Conservation (phyloP, 92 coral and sea anemone genomes). For the Blastomussa wellsi region DNA sequence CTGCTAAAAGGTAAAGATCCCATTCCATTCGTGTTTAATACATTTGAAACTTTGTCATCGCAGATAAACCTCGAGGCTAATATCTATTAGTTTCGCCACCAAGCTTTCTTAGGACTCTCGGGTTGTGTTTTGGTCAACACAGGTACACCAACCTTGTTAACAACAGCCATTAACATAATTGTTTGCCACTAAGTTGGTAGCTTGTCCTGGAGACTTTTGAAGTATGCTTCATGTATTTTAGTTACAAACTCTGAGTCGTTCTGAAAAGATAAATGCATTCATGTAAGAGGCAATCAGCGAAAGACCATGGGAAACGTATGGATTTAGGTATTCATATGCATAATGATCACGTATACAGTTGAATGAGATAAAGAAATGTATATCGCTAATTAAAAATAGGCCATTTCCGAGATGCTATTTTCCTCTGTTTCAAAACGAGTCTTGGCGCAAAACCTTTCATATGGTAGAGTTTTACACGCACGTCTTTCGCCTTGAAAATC, state of each 20-base stretch:
- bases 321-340: too few relatives aligned
- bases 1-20: neutral
- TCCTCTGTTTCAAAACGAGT: too few relatives aligned
- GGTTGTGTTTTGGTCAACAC: neutral
- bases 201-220: conserved; percentile 67
- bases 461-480: too few relatives aligned
- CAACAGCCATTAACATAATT: neutral
- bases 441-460: too few relatives aligned
- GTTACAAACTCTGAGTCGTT: conserved; percentile 79
- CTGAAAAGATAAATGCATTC: conserved; percentile 24
- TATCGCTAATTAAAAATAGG: too few relatives aligned
- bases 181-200: conserved; percentile 52
- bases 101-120: neutral
- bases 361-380: too few relatives aligned
- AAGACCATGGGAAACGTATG: too few relatives aligned
- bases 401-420: too few relatives aligned
- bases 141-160: neutral
- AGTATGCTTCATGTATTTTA: conserved; percentile 84
- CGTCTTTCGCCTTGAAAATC: too few relatives aligned
- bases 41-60: neutral
- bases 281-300: too few relatives aligned
- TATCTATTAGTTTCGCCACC: neutral
- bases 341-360: too few relatives aligned
- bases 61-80: neutral
- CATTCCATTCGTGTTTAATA: neutral